Conservation (phyloP, 2,888 invertebrate species). For the Drosophila ustulata region DNA sequence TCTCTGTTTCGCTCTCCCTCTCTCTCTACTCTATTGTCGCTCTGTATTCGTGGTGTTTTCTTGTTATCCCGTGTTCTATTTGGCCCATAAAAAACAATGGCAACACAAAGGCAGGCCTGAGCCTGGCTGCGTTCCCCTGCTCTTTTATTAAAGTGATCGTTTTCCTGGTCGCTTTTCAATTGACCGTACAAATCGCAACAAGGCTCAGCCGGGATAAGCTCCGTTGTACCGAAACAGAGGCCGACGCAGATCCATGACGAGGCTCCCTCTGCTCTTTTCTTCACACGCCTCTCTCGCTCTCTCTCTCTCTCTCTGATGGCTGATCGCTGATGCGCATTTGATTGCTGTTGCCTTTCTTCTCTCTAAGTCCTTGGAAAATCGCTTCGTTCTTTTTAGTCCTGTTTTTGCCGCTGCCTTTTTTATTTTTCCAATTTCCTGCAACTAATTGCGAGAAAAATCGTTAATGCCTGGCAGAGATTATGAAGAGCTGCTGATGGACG, state of each 20-base stretch:
- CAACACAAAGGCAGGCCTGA: slow-evolving; percentile 51
- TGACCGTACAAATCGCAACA: slow-evolving; percentile 83
- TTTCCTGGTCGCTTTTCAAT: slow-evolving; percentile 79
- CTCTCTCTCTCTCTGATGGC: slow-evolving; percentile 19
- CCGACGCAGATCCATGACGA: not conserved
- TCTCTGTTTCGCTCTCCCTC: not conserved
- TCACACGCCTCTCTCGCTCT: slow-evolving; percentile 47
- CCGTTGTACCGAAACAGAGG: slow-evolving; percentile 65
- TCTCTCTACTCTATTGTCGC: not conserved
- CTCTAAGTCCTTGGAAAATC: slow-evolving; percentile 76
- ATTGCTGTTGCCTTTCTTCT: slow-evolving; percentile 51
- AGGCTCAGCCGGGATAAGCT: slow-evolving; percentile 82
- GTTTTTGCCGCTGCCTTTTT: slow-evolving; percentile 50
- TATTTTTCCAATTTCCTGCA: slow-evolving; percentile 62
- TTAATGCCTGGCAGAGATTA: slow-evolving; percentile 57
- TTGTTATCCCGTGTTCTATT: slow-evolving; percentile 55
- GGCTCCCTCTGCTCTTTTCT: slow-evolving; percentile 49
- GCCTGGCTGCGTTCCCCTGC: slow-evolving; percentile 3
- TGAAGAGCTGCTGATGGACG: slow-evolving; percentile 14
- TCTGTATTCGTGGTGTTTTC: slow-evolving; percentile 39
- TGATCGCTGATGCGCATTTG: slow-evolving; percentile 80
- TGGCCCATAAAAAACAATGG: slow-evolving; percentile 68
- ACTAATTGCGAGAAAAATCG: slow-evolving; percentile 78
- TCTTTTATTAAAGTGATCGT: slow-evolving; percentile 62
- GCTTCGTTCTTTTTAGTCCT: slow-evolving; percentile 44